These are phyloP conservation scores for Clarias magur DNA, from an alignment of 2,113 vertebrate species.

Conservation along the genomic window DNA sequence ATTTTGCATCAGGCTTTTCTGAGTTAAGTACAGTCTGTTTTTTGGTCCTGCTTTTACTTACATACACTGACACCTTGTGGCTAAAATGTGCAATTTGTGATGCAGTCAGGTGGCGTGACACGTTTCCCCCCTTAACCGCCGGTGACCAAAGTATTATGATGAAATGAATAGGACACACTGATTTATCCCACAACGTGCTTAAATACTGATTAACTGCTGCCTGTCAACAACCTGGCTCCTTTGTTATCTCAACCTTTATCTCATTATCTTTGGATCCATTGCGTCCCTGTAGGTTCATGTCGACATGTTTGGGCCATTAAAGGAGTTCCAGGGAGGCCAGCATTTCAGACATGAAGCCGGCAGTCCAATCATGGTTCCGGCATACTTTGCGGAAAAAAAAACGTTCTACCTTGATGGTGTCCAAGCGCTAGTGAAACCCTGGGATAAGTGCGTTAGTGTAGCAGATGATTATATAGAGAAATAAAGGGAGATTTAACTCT, in stretches of 20 bases:
- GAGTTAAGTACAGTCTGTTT: not conserved
- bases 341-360: too few species aligned
- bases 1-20: not conserved
- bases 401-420: too few species aligned
- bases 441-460: too few species aligned
- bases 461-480: too few species aligned
- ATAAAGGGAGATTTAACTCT: too few species aligned
- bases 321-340: too few species aligned
- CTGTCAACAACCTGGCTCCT: not conserved
- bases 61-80: slow-evolving; percentile 73
- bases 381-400: too few species aligned
- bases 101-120: not conserved
- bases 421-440: too few species aligned
- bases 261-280: not conserved
- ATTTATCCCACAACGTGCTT: not conserved
- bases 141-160: not conserved
- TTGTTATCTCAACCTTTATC: not conserved
- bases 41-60: slow-evolving; percentile 52
- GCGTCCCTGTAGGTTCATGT: too few species aligned
- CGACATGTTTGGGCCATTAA: too few species aligned
- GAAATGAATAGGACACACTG: not conserved
- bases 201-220: not conserved
- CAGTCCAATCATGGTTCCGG: too few species aligned
- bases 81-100: slow-evolving; percentile 6
- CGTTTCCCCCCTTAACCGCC: not conserved